phyloP scores from a whole-genome alignment of 2,888 invertebrate genomes.

The Campoletis raptor region DNA sequence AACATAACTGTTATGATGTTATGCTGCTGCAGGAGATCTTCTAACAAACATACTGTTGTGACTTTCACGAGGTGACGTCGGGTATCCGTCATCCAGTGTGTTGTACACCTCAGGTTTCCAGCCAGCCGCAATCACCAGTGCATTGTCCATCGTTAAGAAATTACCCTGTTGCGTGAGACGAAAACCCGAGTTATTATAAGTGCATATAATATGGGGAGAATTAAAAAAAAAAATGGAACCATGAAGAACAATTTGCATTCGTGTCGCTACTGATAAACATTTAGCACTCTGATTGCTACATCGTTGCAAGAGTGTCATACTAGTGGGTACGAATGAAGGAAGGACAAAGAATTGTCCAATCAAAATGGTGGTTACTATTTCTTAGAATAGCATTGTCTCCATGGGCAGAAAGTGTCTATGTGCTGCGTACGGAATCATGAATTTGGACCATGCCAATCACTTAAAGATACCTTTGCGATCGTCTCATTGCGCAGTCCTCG shows the following conservation, averaged over 20 bases:
- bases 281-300: background rate
- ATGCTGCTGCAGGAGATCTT: slow-evolving; percentile 43
- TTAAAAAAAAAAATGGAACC: slow-evolving; percentile 9
- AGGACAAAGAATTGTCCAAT: background rate
- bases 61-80: slow-evolving; percentile 81
- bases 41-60: slow-evolving; percentile 83
- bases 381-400: background rate
- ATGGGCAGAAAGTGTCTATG: slow-evolving; percentile 1
- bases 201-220: background rate
- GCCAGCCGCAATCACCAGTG: slow-evolving; percentile 78
- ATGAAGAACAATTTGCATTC: slow-evolving; percentile 44
- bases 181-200: slow-evolving; percentile 66
- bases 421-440: background rate
- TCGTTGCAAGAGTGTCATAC: background rate
- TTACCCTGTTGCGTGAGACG: slow-evolving; percentile 74
- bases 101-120: slow-evolving; percentile 52
- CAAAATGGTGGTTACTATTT: background rate
- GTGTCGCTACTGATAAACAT: slow-evolving; percentile 45
- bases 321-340: background rate
- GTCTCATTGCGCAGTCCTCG: slow-evolving; percentile 16
- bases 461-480: background rate
- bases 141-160: slow-evolving; percentile 79
- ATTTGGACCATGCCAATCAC: slow-evolving; percentile 7
- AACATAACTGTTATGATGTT: slow-evolving; percentile 20
- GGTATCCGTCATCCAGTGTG: slow-evolving; percentile 80